Base-by-base conservation (phyloP, 2,888 invertebrate genomes). In the Thereva unica region DNA sequence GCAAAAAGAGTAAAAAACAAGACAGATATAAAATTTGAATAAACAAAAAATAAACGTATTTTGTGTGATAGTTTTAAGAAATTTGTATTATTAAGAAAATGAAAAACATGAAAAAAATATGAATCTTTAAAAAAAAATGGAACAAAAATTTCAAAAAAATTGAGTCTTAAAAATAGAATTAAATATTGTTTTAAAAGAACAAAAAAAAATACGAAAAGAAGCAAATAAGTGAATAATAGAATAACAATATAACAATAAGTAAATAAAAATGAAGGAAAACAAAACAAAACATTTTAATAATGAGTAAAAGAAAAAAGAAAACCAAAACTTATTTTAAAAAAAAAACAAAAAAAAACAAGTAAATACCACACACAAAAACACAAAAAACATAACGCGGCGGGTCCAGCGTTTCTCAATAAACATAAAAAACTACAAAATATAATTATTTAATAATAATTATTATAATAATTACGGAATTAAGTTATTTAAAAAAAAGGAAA, bases 321-420 rank as follows among this genome's bases (percentile, higher is more conserved):
- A 50, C 40, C 40, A 59, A 49, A 50, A 57, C 38, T 23, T 23
- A 50, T 10, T 35, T 12, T 55, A 34, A 44, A 66, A 57, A 37
- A 66, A 57, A 49, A n/a, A 41, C 1, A 23, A 1, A 52, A 34
- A 37, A n/a, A 40, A 44, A 44, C 47, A 66, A 57, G 37, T 23
- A 52, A 50, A 57, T 57, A 12, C 40, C 50, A 49, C 40, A 57
- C 38, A 23, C 1, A 50, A 8, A n/a, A 10, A 65, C 35, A 44
- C 57, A 57, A 34, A 66, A 57, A 49, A n/a, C 35, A 56, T 52
- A 56, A 34, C 68, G 68, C 63, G 68, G 68, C 68, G 68, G 68
- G 68, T 68, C 68, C 68, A 68, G 68, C 68, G 68, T 68, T 66
- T 37, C 35, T 37, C 9, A 41, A 23, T 38, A 5, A 54, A 34